Evolutionary conservation across 2,888 invertebrate genomes (phyloP), one percentile per base, ranked within the genome.

Genomic region (Strigamia crassipes): DNA sequence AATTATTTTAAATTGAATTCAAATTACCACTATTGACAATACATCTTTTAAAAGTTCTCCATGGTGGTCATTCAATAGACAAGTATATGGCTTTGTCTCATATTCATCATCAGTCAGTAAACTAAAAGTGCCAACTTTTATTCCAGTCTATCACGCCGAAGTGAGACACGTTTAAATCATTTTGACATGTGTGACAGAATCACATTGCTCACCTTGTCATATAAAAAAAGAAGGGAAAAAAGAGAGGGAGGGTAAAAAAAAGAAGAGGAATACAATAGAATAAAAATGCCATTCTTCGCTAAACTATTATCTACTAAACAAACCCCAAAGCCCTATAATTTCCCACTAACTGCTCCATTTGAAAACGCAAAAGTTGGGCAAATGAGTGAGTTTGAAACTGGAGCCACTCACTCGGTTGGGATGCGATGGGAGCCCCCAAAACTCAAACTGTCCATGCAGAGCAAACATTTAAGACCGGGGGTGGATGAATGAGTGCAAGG

Each of bases 151-250:
- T 34, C 51, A 51, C 51, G 13, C 51, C 4, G 10, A n/a, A 51
- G 51, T 51, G 51, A n/a, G 51, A 51, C 51, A 51, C n/a, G 51
- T 34, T n/a, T 51, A 51, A 51, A 51, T 51, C 51, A 51, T 51
- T 51, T 51, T 51, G 51, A 51, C 51, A 51, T 51, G 51, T n/a
- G 51, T 51, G 51, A 51, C 51, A 51, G 51, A 13, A 13, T 51
- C 51, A n/a, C 51, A 51, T 51, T 51, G 51, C 51, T 51, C 51
- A 51, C 51, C 13, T 51, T 51, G 51, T 51, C 51, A 51, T 51
- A 51, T 51, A n/a, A n/a, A 51, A 51, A 51, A 51, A 34, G 34
- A 34, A 34, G 34, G 34, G 34, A 34, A 34, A 34, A 5, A 34
- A 51, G 51, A 51, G 51, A 51, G 51, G 51, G 51, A n/a, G 51